phyloP scores from a whole-genome alignment of 1,140 invertebrate species.

The Drosophila nigromelanica region DNA sequence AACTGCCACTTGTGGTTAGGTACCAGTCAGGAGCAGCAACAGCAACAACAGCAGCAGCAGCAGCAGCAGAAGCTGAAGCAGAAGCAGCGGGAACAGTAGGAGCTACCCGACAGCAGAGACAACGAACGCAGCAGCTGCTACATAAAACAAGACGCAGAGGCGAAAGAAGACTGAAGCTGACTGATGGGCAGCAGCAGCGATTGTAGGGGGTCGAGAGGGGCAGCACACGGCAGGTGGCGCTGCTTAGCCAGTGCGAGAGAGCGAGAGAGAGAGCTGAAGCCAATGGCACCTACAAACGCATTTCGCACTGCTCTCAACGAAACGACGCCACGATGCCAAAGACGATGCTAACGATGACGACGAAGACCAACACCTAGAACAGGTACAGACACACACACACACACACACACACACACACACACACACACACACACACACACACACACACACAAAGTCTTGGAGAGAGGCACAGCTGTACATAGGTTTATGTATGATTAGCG shows the following conservation, averaged over 20 bases:
- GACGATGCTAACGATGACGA: conserved; percentile 55
- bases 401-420: conserved; percentile 26
- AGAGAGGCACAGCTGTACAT: conserved; percentile 48
- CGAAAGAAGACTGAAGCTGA: conserved; percentile 29
- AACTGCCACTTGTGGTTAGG: conserved; percentile 76
- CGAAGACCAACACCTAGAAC: conserved; percentile 72
- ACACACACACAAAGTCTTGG: neutral
- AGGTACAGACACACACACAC: conserved; percentile 63
- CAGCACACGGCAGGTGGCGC: conserved; percentile 47
- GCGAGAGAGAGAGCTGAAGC: conserved; percentile 34
- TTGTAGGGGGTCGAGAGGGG: conserved; percentile 4
- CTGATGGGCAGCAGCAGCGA: conserved; percentile 30
- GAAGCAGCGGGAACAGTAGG: conserved; percentile 16
- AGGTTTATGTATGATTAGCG: conserved; percentile 35
- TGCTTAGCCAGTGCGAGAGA: conserved; percentile 36
- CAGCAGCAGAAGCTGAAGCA: neutral
- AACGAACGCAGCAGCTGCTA: conserved; percentile 15
- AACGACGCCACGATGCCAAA: conserved; percentile 38
- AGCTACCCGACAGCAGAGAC: neutral
- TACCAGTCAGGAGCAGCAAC: conserved; percentile 33
- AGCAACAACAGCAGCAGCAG: conserved; percentile 12
- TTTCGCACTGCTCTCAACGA: conserved; percentile 42
- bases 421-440: conserved; percentile 43
- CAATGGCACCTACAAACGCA: conserved; percentile 60
- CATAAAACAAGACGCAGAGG: conserved; percentile 30